phyloP scores from a whole-genome alignment of 2,888 invertebrate species.

The Acutogordius australiensis region DNA sequence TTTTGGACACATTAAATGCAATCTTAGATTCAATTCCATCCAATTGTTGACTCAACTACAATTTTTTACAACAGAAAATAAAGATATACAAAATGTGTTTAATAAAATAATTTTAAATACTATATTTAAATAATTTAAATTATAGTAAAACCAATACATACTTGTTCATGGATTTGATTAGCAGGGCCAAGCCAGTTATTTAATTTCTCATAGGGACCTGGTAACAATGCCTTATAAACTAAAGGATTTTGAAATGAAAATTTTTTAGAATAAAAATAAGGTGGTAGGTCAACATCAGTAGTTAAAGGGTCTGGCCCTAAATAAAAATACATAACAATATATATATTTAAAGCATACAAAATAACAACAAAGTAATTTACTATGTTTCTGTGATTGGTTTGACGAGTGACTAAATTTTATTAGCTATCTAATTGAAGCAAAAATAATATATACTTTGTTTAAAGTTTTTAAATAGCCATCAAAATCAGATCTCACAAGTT shows the following conservation, averaged over 20 bases:
- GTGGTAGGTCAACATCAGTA: background rate
- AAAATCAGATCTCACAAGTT: background rate
- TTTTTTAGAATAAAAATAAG: background rate
- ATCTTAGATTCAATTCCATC: background rate
- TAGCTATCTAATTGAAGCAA: too few species aligned
- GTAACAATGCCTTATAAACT: background rate
- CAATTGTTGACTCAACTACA: background rate
- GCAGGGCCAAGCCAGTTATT: background rate
- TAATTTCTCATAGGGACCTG: background rate
- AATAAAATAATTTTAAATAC: background rate
- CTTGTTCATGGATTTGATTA: background rate
- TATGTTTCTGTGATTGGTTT: too few species aligned
- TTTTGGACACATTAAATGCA: background rate
- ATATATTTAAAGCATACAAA: background rate
- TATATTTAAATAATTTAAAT: background rate
- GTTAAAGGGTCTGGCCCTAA: too few species aligned
- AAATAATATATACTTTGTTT: background rate
- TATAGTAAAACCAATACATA: too few species aligned
- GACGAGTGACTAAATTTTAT: too few species aligned
- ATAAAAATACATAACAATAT: background rate
- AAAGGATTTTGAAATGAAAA: background rate
- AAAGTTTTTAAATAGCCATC: background rate
- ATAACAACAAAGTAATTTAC: too few species aligned
- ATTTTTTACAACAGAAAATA: too few species aligned
- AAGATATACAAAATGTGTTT: background rate